A percentile compares a stretch with the other conserved stretches of the same genome.
Evolutionary conservation across 2,888 invertebrate species (phyloP).

Genomic region (Diloba caeruleocephala): DNA sequence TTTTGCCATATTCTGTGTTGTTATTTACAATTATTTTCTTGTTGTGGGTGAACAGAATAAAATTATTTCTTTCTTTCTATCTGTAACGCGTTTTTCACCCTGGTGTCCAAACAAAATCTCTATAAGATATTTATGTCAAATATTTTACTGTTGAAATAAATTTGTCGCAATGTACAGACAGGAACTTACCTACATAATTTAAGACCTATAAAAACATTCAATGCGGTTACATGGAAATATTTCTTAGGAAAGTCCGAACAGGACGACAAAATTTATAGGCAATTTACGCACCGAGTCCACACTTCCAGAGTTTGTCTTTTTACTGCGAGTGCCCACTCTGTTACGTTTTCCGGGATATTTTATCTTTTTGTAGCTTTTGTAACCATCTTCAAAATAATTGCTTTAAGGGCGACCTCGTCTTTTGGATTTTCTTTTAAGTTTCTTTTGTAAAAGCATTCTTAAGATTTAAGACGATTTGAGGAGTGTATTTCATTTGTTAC

Average conservation of each 20-base stretch:
- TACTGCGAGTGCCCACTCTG: slow-evolving; percentile 40
- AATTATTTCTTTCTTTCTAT: too few relatives aligned
- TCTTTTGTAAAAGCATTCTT: slow-evolving; percentile 22
- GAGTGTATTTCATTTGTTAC: slow-evolving; percentile 14
- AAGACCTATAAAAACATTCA: slow-evolving; percentile 37
- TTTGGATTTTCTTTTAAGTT: slow-evolving; percentile 24
- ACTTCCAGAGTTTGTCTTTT: slow-evolving; percentile 48
- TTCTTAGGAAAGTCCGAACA: slow-evolving; percentile 22
- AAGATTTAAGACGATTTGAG: slow-evolving; percentile 14
- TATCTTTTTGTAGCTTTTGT: slow-evolving; percentile 49
- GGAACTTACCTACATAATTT: slow-evolving; percentile 25
- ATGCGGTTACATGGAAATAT: slow-evolving; percentile 23
- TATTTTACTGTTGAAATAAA: slow-evolving; percentile 31
- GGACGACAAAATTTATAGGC: slow-evolving; percentile 54
- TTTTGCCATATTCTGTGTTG: too few relatives aligned
- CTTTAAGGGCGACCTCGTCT: slow-evolving; percentile 31
- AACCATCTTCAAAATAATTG: slow-evolving; percentile 44
- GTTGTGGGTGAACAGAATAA: too few relatives aligned
- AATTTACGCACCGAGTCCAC: slow-evolving; percentile 50
- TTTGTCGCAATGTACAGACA: slow-evolving; percentile 6
- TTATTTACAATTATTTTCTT: too few relatives aligned
- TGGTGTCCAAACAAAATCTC: not conserved
- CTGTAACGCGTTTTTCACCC: not conserved
- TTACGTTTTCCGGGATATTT: slow-evolving; percentile 45
- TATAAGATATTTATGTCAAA: slow-evolving; percentile 11